phyloP scores from a whole-genome alignment of 2,113 vertebrate genomes.

The Daubentonia madagascariensis region DNA sequence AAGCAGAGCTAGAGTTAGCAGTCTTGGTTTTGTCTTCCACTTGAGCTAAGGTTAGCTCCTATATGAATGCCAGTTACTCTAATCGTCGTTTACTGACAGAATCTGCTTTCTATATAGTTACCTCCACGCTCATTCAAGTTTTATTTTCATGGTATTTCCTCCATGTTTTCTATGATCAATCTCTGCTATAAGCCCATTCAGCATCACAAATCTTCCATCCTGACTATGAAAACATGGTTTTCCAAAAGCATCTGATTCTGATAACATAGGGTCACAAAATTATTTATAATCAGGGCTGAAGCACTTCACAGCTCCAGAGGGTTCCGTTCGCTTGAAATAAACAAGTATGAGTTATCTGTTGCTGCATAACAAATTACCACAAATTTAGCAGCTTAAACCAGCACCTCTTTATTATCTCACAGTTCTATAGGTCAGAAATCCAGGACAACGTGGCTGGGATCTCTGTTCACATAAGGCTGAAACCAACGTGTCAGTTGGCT shows the following conservation, averaged over 20 bases:
- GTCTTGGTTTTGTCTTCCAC: background rate
- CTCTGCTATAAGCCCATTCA: background rate
- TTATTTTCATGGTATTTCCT: background rate
- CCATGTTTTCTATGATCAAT: background rate
- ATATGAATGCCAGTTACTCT: background rate
- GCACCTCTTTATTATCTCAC: background rate
- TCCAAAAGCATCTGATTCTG: background rate
- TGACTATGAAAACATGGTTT: background rate
- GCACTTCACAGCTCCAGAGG: background rate
- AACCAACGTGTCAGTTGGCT: background rate
- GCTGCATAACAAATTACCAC: background rate
- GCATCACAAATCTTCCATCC: background rate
- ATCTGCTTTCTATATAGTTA: background rate
- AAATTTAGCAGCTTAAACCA: background rate
- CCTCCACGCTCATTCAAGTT: background rate
- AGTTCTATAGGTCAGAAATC: background rate
- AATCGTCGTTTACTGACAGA: background rate
- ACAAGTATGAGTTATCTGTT: background rate
- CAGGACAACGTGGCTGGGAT: background rate
- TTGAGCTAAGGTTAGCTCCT: background rate
- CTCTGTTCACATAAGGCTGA: background rate
- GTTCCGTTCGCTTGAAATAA: background rate
- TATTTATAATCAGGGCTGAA: background rate
- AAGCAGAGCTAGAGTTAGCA: background rate
- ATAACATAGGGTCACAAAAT: background rate